Percentiles rank a stretch among this genome's conserved stretches.
Evolutionary conservation across 2,797 vertebrate genomes (phyloP).

Genomic region (Malacoraja senta): DNA sequence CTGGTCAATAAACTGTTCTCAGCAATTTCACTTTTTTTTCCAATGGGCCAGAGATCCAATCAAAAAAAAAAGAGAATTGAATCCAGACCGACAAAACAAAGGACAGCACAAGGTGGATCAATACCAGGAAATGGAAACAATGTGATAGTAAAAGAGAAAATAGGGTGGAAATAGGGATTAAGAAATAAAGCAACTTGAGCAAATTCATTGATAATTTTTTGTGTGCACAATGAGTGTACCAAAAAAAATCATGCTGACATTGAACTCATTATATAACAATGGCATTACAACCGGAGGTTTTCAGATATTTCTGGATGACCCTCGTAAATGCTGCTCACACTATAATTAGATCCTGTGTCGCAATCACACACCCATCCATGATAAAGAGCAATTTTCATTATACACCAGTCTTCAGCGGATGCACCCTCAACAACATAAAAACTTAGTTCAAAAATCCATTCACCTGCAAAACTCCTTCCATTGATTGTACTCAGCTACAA

Average conservation of each 20-base stretch:
- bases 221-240: neutral
- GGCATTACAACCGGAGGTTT: neutral
- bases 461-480: neutral
- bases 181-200: neutral
- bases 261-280: neutral
- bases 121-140: neutral
- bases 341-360: constrained; percentile 24
- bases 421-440: constrained; percentile 1
- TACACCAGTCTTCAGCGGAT: constrained; percentile 6
- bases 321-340: neutral
- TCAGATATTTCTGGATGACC: neutral
- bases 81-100: neutral
- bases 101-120: neutral
- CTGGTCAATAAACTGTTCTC: neutral
- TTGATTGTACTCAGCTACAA: neutral
- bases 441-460: neutral
- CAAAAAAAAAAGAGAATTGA: neutral
- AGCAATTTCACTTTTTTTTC: neutral
- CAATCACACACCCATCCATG: constrained; percentile 19
- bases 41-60: neutral
- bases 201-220: neutral
- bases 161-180: neutral
- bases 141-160: neutral
- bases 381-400: neutral
- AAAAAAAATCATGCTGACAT: neutral